Evolutionary conservation across 2,113 vertebrate genomes (phyloP).

Genomic region (Paramisgurnus dabryanus): DNA sequence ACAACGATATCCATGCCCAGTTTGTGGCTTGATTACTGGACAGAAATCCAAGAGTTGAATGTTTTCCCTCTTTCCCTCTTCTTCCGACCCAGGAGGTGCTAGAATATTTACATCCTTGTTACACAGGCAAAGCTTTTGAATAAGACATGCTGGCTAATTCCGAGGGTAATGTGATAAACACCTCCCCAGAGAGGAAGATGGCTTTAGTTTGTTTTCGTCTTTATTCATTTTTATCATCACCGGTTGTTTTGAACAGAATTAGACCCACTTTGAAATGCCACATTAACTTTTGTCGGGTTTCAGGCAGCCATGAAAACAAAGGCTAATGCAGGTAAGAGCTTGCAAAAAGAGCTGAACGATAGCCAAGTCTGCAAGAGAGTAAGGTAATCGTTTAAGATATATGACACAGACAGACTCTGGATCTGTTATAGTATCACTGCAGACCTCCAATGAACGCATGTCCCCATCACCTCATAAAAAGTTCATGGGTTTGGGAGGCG

Average conservation of each 20-base stretch:
- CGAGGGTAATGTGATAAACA: constrained; percentile 45
- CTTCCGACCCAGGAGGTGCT: constrained; percentile 23
- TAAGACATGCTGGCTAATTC: constrained; percentile 42
- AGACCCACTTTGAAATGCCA: constrained; percentile 28
- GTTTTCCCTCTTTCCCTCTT: constrained; percentile 17
- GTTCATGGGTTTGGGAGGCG: constrained; percentile 4
- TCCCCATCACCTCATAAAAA: constrained; percentile 14
- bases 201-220: constrained; percentile 44
- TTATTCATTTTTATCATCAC: constrained; percentile 45
- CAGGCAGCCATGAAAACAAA: constrained; percentile 35
- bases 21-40: constrained; percentile 32
- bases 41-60: constrained; percentile 32
- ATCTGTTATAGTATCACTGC: constrained; percentile 10
- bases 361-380: background rate
- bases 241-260: constrained; percentile 31
- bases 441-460: constrained; percentile 10
- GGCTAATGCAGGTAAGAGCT: constrained; percentile 12
- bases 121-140: constrained; percentile 46
- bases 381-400: background rate
- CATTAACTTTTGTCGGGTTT: constrained; percentile 33
- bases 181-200: constrained; percentile 33
- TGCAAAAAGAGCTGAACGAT: background rate
- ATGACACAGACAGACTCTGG: background rate
- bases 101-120: constrained; percentile 46
- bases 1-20: constrained; percentile 1